phyloP scores from a whole-genome alignment of 2,888 invertebrate species.

The Macaria notata region DNA sequence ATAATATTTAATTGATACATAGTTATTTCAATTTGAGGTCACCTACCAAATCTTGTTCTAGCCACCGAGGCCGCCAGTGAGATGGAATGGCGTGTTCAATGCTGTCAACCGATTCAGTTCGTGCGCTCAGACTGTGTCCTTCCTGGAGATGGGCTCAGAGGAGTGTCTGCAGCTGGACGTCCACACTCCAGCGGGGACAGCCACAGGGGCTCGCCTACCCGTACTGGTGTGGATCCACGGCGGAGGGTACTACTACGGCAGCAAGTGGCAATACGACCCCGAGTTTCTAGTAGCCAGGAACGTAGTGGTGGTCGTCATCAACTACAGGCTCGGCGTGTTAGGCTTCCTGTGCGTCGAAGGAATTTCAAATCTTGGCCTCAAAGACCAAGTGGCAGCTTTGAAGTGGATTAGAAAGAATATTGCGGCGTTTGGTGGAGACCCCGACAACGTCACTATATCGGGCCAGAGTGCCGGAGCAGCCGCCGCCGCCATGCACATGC shows the following conservation, averaged over 20 bases:
- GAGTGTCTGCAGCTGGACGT: conserved; percentile 68
- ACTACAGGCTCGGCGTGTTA: conserved; percentile 66
- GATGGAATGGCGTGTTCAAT: conserved; percentile 57
- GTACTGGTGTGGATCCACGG: conserved; percentile 72
- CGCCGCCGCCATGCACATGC: conserved; percentile 63
- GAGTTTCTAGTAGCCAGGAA: conserved; percentile 66
- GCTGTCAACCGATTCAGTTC: conserved; percentile 52
- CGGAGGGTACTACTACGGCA: conserved; percentile 70
- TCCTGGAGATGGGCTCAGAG: conserved; percentile 56
- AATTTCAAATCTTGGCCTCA: conserved; percentile 66
- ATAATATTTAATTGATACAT: too few species aligned
- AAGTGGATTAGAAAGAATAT: conserved; percentile 70
- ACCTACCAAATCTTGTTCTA: conserved; percentile 36
- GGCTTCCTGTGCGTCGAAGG: conserved; percentile 68
- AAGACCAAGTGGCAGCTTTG: conserved; percentile 70
- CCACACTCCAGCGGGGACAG: conserved; percentile 49
- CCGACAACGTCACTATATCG: conserved; percentile 68
- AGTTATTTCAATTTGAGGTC: too few species aligned
- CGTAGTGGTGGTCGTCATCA: conserved; percentile 59
- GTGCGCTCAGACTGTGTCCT: conserved; percentile 57
- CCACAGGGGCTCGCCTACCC: conserved; percentile 45
- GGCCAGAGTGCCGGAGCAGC: conserved; percentile 72
- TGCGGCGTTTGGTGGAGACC: conserved; percentile 68
- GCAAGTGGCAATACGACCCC: conserved; percentile 68
- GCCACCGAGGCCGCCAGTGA: conserved; percentile 53